Conservation (phyloP, 2,888 invertebrate species). For the Campopleginae sp. region DNA sequence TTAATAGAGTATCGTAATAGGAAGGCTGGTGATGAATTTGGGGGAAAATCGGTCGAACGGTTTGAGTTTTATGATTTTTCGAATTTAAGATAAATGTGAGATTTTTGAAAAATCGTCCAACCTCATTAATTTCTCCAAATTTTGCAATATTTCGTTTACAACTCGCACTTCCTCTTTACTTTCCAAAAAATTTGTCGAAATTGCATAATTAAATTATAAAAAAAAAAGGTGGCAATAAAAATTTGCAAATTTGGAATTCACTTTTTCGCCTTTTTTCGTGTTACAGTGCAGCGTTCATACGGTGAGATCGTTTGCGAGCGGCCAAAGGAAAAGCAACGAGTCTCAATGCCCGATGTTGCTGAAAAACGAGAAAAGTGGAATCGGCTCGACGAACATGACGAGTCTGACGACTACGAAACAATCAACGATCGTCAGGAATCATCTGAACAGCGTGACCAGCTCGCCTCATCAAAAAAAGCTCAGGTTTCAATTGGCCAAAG, state of each 20-base stretch:
- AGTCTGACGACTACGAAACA: slow-evolving; percentile 84
- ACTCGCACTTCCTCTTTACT: too few relatives aligned
- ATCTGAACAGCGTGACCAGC: slow-evolving; percentile 85
- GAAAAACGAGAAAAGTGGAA: slow-evolving; percentile 77
- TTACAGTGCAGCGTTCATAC: slow-evolving; percentile 89
- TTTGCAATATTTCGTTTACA: too few relatives aligned
- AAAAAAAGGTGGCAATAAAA: too few relatives aligned
- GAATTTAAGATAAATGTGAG: too few relatives aligned
- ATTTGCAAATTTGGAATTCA: background rate
- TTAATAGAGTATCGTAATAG: too few relatives aligned
- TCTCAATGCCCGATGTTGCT: slow-evolving; percentile 90
- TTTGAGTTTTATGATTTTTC: too few relatives aligned
- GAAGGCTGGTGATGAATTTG: too few relatives aligned
- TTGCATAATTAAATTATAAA: too few relatives aligned
- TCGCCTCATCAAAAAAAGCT: slow-evolving; percentile 93
- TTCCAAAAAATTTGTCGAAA: too few relatives aligned
- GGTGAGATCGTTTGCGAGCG: slow-evolving; percentile 87
- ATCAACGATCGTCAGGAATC: slow-evolving; percentile 84
- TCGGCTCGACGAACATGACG: slow-evolving; percentile 83
- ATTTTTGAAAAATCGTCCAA: too few relatives aligned
- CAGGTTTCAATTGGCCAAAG: slow-evolving; percentile 94
- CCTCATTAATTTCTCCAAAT: too few relatives aligned
- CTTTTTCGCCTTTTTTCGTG: slow-evolving; percentile 52
- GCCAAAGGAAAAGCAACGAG: slow-evolving; percentile 90
- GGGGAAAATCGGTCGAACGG: too few relatives aligned